Evolutionary conservation across 2,888 invertebrate species (phyloP).

Genomic region (Lamellibrachia columna): DNA sequence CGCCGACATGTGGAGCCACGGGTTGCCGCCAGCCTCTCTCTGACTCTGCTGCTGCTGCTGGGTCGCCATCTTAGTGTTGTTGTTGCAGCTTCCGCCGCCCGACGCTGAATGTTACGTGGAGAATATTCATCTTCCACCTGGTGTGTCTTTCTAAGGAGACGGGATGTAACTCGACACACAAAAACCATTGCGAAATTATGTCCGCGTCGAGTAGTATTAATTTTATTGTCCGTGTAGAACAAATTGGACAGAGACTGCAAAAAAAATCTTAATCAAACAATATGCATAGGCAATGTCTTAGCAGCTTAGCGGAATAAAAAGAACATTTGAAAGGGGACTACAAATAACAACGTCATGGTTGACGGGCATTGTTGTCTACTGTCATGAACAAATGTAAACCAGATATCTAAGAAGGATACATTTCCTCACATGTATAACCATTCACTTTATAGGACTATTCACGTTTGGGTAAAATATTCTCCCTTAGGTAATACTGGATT

Average conservation of each 20-base stretch:
- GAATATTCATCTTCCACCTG: neutral
- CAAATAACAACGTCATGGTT: neutral
- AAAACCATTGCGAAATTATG: neutral
- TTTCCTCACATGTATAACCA: neutral
- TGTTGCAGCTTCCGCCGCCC: neutral
- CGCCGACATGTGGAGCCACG: slow-evolving; percentile 10
- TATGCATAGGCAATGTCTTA: too few species aligned
- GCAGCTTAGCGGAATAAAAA: too few species aligned
- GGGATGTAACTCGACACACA: neutral
- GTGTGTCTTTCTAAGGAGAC: too few species aligned
- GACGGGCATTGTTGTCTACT: neutral
- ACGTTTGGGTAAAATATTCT: neutral
- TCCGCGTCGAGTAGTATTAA: neutral
- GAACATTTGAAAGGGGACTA: too few species aligned
- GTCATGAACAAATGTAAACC: neutral
- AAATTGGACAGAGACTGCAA: neutral
- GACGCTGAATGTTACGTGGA: slow-evolving; percentile 16
- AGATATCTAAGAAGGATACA: neutral
- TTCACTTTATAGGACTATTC: neutral
- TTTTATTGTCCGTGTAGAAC: neutral
- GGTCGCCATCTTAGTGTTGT: neutral
- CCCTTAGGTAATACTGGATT: neutral
- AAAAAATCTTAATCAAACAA: too few species aligned
- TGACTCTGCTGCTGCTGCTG: neutral
- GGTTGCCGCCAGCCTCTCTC: neutral